These are phyloP conservation scores for Mesorhabditis spiculigera DNA, from an alignment of 2,888 invertebrate genomes.

Conservation along the genomic window DNA sequence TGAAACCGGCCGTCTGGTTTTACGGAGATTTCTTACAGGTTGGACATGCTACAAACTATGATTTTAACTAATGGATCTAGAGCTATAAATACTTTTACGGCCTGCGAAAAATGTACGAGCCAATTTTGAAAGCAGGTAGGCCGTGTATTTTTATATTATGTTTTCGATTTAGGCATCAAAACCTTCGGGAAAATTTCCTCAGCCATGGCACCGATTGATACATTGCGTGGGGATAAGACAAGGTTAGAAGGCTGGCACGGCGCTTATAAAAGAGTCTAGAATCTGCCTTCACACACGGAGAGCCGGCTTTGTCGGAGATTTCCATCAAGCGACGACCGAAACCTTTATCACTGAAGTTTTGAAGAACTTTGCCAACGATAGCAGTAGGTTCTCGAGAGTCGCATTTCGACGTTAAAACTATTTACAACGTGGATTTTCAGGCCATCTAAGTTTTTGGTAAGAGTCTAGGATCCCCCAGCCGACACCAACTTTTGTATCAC, in stretches of 20 bases:
- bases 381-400: no score
- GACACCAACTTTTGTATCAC: no score
- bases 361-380: no score
- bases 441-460: no score
- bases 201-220: not conserved
- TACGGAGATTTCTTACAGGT: not conserved
- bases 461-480: no score
- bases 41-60: not conserved
- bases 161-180: not conserved
- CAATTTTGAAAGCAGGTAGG: conserved; percentile 5
- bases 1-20: not conserved
- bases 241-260: not conserved
- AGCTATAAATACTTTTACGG: not conserved
- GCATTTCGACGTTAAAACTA: no score
- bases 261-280: not conserved
- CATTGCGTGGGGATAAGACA: not conserved
- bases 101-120: not conserved
- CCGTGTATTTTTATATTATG: no score
- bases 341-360: no score
- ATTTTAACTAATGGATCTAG: not conserved
- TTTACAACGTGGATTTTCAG: no score
- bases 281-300: not conserved
- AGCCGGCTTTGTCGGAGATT: not conserved
- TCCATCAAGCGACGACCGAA: not conserved
- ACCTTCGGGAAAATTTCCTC: not conserved